Conservation (phyloP, 2,888 invertebrate species). For the Scaptomyza flava region DNA sequence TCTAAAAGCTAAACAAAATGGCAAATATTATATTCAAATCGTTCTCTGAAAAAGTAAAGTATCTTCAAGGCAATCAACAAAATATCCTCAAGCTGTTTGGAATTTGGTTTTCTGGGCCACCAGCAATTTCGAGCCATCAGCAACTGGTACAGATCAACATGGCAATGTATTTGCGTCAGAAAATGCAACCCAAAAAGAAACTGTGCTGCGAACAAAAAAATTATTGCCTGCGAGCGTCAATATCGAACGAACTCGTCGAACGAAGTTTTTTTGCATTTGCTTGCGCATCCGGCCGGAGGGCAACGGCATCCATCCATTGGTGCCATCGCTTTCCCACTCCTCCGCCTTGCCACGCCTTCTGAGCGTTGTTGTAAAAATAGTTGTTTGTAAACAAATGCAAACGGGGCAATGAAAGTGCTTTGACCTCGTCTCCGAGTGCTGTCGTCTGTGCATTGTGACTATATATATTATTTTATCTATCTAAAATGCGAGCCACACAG, state of each 20-base stretch:
- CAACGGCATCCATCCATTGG: constrained; percentile 52
- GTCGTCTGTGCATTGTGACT: constrained; percentile 20
- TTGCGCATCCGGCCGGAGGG: constrained; percentile 45
- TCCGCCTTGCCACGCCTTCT: neutral
- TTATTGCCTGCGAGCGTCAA: constrained; percentile 25
- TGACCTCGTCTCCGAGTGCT: constrained; percentile 48
- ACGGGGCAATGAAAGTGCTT: constrained; percentile 54
- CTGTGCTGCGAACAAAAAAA: constrained; percentile 6
- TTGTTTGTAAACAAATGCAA: constrained; percentile 53
- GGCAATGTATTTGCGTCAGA: constrained; percentile 28
- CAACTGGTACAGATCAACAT: constrained; percentile 18
- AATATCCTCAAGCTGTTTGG: neutral
- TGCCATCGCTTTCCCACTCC: constrained; percentile 10
- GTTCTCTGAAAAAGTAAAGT: neutral
- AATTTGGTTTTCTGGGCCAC: neutral
- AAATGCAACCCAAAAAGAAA: constrained; percentile 22
- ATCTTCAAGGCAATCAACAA: neutral
- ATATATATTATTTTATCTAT: constrained; percentile 24
- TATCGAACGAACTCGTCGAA: constrained; percentile 21
- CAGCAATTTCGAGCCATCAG: neutral
- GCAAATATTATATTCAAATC: neutral
- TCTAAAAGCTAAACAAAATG: neutral
- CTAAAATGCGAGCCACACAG: constrained; percentile 33
- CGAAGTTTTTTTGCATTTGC: constrained; percentile 34
- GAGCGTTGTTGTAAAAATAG: constrained; percentile 41